These are phyloP conservation scores for Sebastes hopkinsi DNA, from an alignment of 2,797 vertebrate genomes.

Conservation along the genomic window DNA sequence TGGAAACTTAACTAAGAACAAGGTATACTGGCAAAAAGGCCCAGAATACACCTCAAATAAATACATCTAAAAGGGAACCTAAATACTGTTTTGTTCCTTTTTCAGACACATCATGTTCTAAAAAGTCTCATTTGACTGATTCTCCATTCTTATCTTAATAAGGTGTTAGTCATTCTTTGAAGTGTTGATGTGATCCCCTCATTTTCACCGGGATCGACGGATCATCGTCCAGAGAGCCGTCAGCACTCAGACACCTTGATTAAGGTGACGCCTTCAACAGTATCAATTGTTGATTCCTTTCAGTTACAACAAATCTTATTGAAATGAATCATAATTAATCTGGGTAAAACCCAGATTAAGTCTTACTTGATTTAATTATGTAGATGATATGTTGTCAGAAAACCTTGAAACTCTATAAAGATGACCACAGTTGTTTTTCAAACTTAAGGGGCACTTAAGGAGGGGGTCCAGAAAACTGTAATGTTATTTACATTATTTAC, in stretches of 20 bases:
- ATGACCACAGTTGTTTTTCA: background rate
- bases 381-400: background rate
- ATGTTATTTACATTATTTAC: background rate
- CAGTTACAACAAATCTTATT: constrained; percentile 26
- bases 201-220: constrained; percentile 64
- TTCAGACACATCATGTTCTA: background rate
- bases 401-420: background rate
- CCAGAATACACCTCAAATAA: background rate
- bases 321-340: constrained; percentile 40
- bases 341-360: constrained; percentile 13
- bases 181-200: constrained; percentile 71
- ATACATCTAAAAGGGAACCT: background rate
- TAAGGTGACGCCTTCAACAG: constrained; percentile 33
- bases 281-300: constrained; percentile 57
- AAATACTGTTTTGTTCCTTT: background rate
- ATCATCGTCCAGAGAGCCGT: constrained; percentile 59
- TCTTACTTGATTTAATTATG: constrained; percentile 51
- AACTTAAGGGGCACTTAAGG: background rate
- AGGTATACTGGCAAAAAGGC: background rate
- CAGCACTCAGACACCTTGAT: constrained; percentile 66
- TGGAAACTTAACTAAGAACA: background rate
- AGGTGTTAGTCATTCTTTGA: constrained; percentile 62
- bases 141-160: constrained; percentile 10
- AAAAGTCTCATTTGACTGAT: background rate
- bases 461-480: background rate